phyloP scores from a whole-genome alignment of 2,113 vertebrate species.

The Neomonachus schauinslandi region DNA sequence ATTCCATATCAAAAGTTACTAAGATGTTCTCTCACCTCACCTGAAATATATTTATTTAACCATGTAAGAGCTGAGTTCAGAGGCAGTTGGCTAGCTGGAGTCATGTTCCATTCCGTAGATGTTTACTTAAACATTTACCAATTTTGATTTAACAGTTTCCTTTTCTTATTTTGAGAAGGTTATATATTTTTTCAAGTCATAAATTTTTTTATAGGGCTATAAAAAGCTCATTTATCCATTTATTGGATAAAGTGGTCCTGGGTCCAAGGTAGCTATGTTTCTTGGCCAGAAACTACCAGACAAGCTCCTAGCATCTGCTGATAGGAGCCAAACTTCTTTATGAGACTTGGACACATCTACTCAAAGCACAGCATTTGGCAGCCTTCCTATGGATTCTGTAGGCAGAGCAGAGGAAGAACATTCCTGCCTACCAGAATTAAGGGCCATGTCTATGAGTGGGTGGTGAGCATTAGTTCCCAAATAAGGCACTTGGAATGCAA shows the following conservation, averaged over 20 bases:
- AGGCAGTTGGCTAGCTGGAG: not conserved
- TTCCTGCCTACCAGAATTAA: conserved; percentile 6
- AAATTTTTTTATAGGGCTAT: not conserved
- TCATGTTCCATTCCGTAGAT: not conserved
- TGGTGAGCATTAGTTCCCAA: conserved; percentile 17
- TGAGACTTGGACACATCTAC: not conserved
- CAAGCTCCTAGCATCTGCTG: not conserved
- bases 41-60: not conserved
- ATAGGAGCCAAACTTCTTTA: not conserved
- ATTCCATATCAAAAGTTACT: not conserved
- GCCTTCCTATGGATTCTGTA: not conserved
- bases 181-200: not conserved
- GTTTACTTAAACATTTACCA: not conserved
- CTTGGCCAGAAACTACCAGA: not conserved
- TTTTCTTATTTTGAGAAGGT: not conserved
- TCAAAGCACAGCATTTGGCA: not conserved
- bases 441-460: not conserved
- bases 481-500: not conserved
- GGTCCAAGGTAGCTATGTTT: not conserved
- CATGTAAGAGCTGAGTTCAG: not conserved
- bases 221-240: not conserved
- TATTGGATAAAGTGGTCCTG: not conserved
- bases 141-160: not conserved
- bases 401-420: conserved; percentile 38
- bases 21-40: not conserved